Percentiles rank a stretch among this genome's conserved stretches.
Conservation (phyloP, 2,797 vertebrate genomes). For the Oreochromis mossambicus region DNA sequence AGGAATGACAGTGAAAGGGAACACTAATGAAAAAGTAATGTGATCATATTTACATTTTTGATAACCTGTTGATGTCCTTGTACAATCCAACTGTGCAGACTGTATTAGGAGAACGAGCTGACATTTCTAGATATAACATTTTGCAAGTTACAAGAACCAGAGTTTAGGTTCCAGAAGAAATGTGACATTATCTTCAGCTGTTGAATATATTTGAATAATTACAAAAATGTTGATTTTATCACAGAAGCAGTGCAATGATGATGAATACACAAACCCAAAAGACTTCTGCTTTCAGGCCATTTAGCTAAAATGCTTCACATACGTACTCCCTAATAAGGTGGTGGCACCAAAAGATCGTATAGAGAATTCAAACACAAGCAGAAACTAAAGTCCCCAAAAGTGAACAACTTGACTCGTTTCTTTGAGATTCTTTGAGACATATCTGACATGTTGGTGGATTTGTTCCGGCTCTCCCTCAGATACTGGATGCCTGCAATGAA, state of each 20-base stretch:
- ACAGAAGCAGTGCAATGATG: not conserved
- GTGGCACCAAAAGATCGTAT: not conserved
- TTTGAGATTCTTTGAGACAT: constrained; percentile 33
- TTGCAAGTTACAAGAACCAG: not conserved
- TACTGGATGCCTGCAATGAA: constrained; percentile 43
- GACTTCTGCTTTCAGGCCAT: not conserved
- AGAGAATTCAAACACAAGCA: not conserved
- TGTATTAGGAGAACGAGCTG: not conserved
- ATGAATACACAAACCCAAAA: not conserved
- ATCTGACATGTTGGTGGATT: constrained; percentile 55
- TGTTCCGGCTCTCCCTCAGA: constrained; percentile 42
- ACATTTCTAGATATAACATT: not conserved
- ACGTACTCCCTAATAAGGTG: not conserved
- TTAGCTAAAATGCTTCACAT: not conserved
- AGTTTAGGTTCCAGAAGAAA: not conserved
- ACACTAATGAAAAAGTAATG: not conserved
- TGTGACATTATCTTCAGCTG: not conserved
- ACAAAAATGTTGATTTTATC: not conserved
- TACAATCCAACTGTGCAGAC: not conserved
- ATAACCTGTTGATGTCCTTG: not conserved
- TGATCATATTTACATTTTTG: not conserved
- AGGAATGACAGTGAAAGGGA: not conserved
- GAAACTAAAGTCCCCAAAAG: constrained; percentile 21
- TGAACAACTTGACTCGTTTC: constrained; percentile 31
- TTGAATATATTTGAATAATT: not conserved